Evolutionary conservation across 2,888 invertebrate genomes (phyloP).

Genomic region (Tinea trinotella): DNA sequence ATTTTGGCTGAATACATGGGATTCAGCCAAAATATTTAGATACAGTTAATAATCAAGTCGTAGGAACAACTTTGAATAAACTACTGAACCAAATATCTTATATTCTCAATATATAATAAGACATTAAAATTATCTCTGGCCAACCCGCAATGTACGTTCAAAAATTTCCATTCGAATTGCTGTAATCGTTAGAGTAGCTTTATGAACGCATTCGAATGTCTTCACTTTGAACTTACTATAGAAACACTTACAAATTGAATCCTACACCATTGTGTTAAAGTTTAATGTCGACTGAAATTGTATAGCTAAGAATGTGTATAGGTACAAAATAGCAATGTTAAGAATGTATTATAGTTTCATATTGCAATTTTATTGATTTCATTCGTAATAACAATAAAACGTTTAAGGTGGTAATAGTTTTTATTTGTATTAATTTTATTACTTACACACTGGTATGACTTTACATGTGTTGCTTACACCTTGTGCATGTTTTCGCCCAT

Average conservation of each 20-base stretch:
- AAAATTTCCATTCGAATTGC: background rate
- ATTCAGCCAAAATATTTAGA: too few relatives aligned
- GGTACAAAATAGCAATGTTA: background rate
- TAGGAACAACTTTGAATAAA: too few relatives aligned
- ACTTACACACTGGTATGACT: background rate
- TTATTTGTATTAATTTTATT: background rate
- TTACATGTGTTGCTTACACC: too few relatives aligned
- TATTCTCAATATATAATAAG: too few relatives aligned
- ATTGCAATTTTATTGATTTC: background rate
- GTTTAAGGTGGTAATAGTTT: background rate
- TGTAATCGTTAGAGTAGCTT: background rate
- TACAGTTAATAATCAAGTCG: too few relatives aligned
- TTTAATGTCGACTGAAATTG: background rate
- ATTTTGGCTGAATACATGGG: too few relatives aligned
- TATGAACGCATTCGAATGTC: background rate
- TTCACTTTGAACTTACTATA: too few relatives aligned
- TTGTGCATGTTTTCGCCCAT: too few relatives aligned
- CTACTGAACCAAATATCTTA: too few relatives aligned
- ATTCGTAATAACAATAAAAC: constrained; percentile 1
- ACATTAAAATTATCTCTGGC: background rate
- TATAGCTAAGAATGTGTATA: background rate
- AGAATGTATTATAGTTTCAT: background rate
- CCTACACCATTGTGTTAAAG: background rate
- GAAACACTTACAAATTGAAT: background rate
- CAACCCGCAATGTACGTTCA: background rate